A percentile compares a stretch with the other conserved stretches of the same genome.
phyloP scores from a whole-genome alignment of 2,113 vertebrate species.

The Trochalopteron elliotii region DNA sequence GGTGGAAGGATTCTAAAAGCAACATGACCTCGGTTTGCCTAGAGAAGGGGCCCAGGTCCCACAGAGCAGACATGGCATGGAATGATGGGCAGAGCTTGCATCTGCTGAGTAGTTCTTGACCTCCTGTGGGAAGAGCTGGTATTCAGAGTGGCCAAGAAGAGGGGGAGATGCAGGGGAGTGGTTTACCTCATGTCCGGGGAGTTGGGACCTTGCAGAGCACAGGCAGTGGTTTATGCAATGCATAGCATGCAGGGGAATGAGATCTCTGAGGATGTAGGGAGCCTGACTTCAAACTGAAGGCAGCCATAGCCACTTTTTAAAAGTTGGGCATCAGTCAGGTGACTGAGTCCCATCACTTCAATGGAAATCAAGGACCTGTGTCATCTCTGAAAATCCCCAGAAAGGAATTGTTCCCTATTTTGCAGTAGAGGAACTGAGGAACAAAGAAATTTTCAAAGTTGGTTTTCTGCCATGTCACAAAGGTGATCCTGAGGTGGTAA shows the following conservation, averaged over 20 bases:
- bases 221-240: neutral
- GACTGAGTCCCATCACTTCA: accelerated
- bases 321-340: neutral
- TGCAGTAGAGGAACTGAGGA: too few relatives aligned
- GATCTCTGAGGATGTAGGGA: neutral
- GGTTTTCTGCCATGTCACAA: neutral
- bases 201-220: neutral
- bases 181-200: neutral
- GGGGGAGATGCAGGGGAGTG: neutral
- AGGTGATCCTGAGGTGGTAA: neutral
- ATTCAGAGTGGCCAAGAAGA: neutral
- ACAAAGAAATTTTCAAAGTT: neutral
- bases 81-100: neutral
- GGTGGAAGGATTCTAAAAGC: neutral
- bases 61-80: neutral
- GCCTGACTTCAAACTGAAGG: neutral
- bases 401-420: too few relatives aligned
- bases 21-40: neutral
- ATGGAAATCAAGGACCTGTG: neutral
- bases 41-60: neutral
- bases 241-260: neutral
- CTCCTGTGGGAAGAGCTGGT: neutral
- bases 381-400: neutral
- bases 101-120: neutral
- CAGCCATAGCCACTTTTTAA: neutral